Evolutionary conservation across 2,888 invertebrate genomes (phyloP).

Genomic region (Himalopsyche anomala): DNA sequence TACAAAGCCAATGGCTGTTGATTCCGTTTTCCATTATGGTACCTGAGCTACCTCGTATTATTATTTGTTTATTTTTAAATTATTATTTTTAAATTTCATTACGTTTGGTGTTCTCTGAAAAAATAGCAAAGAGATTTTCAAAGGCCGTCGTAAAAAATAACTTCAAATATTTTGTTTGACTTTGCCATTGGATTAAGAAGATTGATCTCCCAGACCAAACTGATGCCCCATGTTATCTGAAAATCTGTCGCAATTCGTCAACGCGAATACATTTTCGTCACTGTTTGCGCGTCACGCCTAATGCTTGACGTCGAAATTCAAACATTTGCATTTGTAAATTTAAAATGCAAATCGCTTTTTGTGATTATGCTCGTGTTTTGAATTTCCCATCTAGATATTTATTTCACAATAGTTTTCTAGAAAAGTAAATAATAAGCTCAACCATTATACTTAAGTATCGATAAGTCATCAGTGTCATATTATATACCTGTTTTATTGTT

Average conservation of each 20-base stretch:
- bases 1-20: no score
- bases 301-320: not conserved
- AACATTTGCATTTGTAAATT: not conserved
- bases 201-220: conserved; percentile 2
- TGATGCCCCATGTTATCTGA: conserved; percentile 1
- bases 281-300: not conserved
- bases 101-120: not conserved
- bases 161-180: conserved; percentile 20
- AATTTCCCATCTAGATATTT: no score
- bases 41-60: no score
- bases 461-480: no score
- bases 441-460: no score
- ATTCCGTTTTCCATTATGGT: no score
- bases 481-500: no score
- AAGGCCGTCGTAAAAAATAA: not conserved
- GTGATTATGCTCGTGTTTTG: no score
- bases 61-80: no score
- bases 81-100: not conserved
- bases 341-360: no score
- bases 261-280: conserved; percentile 25
- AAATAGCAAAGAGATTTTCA: not conserved
- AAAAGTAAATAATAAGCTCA: no score
- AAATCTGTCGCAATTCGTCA: conserved; percentile 26
- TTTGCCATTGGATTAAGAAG: not conserved
- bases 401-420: no score